Evolutionary conservation across 2,888 invertebrate species (phyloP), one percentile per base, ranked within the genome.

Genomic region (Chloromyia formosa): DNA sequence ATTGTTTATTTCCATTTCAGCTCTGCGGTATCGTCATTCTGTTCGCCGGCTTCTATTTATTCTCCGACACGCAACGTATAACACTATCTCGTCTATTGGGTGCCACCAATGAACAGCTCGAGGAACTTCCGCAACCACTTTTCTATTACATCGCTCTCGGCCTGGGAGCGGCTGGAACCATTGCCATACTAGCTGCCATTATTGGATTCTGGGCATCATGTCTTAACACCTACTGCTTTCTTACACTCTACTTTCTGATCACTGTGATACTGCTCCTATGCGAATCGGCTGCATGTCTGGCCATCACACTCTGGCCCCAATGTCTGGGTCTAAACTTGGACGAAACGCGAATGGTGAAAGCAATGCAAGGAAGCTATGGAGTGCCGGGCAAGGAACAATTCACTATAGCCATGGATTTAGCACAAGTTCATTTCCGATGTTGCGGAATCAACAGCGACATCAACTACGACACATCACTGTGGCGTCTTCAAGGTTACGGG

Each of bases 141-240:
- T 90, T 94, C 80, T 92, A 93, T 82, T 94, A 94, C 81, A 86
- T 92, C 7, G 90, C 93, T 0, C 87, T 94, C 66, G 91, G 90
- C 1, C 83, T 93, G 68, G 88, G 92, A n/a, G 87, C 88, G 0
- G 87, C 91, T 0, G 94, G 94, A 0, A 87, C 94, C 73, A 83
- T 90, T 45, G 88, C 93, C 69, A 89, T 92, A 73, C 86, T 90
- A 5, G 88, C 90, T 0, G 90, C 92, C 2, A 89, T 94, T 61
- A 84, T 94, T 20, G 94, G 94, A 64, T 94, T 93, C 83, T 94
- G 94, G 93, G 93, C 93, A 0, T 90, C 92, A 0, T 93, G 92
- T 80, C 87, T 93, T 80, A 90, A 91, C 78, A 93, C 91, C 80
- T 93, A 92, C 80, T 90, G 90, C 79, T 89, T 92, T 77, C 86